Conservation (phyloP, 64 coral and sea anemone species). For the Acropora tenuis region DNA sequence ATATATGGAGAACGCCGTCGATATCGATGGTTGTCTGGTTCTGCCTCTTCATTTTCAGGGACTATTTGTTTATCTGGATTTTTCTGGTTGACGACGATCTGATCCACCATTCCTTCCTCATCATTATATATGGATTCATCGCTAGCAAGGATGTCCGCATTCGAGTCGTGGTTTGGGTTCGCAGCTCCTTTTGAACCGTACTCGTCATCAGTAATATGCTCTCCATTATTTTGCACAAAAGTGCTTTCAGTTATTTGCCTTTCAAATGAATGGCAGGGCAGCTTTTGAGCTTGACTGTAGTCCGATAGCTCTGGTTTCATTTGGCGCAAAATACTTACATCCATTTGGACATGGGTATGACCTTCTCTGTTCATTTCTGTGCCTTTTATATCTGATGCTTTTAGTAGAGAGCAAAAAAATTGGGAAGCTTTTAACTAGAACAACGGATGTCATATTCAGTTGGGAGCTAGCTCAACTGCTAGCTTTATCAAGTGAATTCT, state of each 20-base stretch:
- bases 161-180: no score
- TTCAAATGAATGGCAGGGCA: not conserved
- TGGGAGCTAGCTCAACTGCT: no score
- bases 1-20: not conserved
- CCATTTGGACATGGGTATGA: not conserved
- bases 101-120: not conserved
- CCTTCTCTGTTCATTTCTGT: not conserved
- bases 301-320: slow-evolving; percentile 34
- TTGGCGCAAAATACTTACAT: slow-evolving; percentile 1
- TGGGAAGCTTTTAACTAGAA: no score
- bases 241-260: not conserved
- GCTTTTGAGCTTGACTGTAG: not conserved
- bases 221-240: not conserved
- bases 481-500: no score
- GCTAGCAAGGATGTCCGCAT: not conserved
- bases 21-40: not conserved
- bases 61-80: not conserved
- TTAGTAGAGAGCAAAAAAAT: no score
- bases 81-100: not conserved
- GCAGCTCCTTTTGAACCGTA: no score
- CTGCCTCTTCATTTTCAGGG: not conserved
- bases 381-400: not conserved
- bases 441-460: no score
- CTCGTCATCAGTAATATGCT: not conserved
- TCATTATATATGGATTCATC: not conserved